Percentiles rank a stretch among this genome's conserved stretches.
Conservation (phyloP, 1,140 invertebrate genomes). For the Drosophila fuyamai region DNA sequence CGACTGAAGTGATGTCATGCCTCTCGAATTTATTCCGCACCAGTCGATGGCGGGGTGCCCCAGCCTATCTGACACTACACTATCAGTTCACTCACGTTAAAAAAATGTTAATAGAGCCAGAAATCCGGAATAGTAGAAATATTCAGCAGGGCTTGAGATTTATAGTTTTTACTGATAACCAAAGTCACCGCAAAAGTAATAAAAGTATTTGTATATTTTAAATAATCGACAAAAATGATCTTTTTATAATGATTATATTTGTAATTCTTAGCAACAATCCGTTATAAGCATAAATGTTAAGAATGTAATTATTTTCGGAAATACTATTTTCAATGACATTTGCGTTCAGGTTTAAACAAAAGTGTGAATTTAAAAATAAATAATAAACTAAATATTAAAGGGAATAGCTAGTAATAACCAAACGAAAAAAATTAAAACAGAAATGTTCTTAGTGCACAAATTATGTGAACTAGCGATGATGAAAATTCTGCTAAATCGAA, state of each 20-base stretch:
- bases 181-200: neutral
- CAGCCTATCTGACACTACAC: conserved; percentile 42
- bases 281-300: no score
- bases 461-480: conserved; percentile 26
- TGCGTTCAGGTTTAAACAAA: no score
- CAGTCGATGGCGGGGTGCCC: conserved; percentile 29
- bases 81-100: conserved; percentile 4
- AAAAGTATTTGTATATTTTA: neutral
- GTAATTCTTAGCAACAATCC: no score
- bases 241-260: no score
- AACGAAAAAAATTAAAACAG: no score
- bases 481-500: conserved; percentile 55
- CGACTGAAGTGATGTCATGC: conserved; percentile 74
- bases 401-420: no score
- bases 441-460: neutral
- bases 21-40: conserved; percentile 62
- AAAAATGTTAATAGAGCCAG: neutral
- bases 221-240: neutral
- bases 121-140: no score
- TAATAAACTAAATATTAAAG: neutral
- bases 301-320: no score
- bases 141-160: no score
- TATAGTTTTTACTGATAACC: conserved; percentile 1
- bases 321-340: no score
- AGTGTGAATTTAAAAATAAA: neutral